Evolutionary conservation across 1,140 invertebrate species (phyloP), one percentile per base, ranked within the genome.

Genomic region (Ceratosolen fusciceps): DNA sequence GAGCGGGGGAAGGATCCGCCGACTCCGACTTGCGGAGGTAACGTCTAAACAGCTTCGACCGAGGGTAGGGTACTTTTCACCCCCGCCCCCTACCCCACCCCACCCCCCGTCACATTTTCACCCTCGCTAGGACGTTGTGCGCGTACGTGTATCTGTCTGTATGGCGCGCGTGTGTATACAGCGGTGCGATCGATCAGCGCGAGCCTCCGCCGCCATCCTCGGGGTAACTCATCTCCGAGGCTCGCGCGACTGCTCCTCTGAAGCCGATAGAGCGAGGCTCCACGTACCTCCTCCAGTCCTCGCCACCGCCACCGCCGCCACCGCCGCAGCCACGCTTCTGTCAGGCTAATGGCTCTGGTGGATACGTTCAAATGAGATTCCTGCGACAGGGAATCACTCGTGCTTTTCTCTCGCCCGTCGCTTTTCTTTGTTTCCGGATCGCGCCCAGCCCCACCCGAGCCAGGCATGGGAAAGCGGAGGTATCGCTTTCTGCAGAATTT

Each of bases 331-430:
- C 12, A 8, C 58, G 12, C 19, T 47, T 39, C 74, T 74, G 37
- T 75, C 39, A 26, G 21, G 52, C 14, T 58, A 77, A 70, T 71
- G 52, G 39, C 56, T 52, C 49, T 62, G 76, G 54, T 62, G 76
- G 54, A 71, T 39, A 72, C 60, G 71, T 78, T 72, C 37, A 62
- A 78, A 62, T 72, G 56, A 72, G 67, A 60, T 58, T 1, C 52
- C 37, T 47, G 65, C 60, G 54, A 9, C 37, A 47, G 7, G 39
- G 47, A 31, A 29, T n/a, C 37, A 47, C 31, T 70, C 24, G 43
- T 29, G n/a, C 43, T 10, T 34, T 19, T n/a, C 43, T 34, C 26
- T n/a, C 43, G 1, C 37, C 37, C n/a, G 3, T 70, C 0, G n/a
- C 14, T 70, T 70, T 29, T 47, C 39, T 70, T 70, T 70, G 7